phyloP scores from a whole-genome alignment of 2,797 vertebrate species.

The Gallirallus australis region DNA sequence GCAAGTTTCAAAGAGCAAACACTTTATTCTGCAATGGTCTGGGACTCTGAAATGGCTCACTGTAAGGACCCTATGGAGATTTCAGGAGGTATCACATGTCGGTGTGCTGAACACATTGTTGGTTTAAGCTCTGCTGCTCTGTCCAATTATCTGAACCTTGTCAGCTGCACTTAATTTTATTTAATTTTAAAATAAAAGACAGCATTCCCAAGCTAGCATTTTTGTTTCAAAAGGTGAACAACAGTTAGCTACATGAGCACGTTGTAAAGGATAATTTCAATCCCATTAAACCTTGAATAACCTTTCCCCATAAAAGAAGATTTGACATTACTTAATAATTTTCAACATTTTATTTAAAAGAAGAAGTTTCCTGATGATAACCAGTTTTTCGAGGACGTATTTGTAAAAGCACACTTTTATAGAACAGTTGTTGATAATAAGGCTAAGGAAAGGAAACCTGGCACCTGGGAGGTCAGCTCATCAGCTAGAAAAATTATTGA shows the following conservation, averaged over 20 bases:
- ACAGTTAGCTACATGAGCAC: background rate
- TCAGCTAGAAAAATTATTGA: background rate
- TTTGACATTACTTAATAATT: background rate
- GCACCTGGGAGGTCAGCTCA: background rate
- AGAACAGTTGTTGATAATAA: background rate
- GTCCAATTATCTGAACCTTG: constrained; percentile 50
- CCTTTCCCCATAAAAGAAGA: background rate
- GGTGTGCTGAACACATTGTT: constrained; percentile 22
- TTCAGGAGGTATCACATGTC: constrained; percentile 52
- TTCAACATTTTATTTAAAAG: background rate
- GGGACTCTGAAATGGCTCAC: constrained; percentile 18
- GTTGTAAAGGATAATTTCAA: constrained; percentile 2
- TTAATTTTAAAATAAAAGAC: constrained; percentile 22
- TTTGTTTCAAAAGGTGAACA: background rate
- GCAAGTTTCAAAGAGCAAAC: constrained; percentile 5
- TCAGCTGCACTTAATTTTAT: constrained; percentile 41
- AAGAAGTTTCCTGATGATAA: background rate
- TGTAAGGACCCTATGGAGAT: constrained; percentile 2
- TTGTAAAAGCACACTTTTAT: background rate
- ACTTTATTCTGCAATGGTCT: background rate
- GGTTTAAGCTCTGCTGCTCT: constrained; percentile 40
- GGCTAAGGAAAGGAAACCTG: background rate
- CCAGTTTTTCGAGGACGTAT: background rate
- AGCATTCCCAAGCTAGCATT: background rate
- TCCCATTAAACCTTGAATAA: constrained; percentile 9